Percentiles rank a stretch among this genome's conserved stretches.
Evolutionary conservation across 2,888 invertebrate species (phyloP).

Genomic region (Lydus trimaculatus): DNA sequence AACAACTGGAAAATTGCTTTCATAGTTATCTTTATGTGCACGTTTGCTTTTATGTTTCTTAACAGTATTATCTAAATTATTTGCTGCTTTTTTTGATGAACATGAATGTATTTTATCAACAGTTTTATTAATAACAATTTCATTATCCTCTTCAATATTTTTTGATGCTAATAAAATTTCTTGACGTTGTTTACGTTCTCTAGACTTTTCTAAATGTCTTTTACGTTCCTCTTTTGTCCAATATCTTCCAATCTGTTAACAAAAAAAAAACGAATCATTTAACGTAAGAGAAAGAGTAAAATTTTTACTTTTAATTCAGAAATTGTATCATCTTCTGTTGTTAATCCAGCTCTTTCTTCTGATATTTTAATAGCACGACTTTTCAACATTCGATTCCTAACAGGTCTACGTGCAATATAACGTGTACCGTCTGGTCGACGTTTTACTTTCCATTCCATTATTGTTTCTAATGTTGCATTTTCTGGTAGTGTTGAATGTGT

Average conservation of each 20-base stretch:
- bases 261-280: background rate
- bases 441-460: constrained; percentile 80
- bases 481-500: constrained; percentile 33
- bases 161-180: constrained; percentile 49
- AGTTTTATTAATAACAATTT: constrained; percentile 38
- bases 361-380: constrained; percentile 72
- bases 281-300: background rate
- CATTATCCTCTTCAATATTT: constrained; percentile 48
- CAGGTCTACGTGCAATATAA: constrained; percentile 77
- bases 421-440: constrained; percentile 77
- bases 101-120: constrained; percentile 47
- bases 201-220: constrained; percentile 73
- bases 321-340: constrained; percentile 79
- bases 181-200: constrained; percentile 67
- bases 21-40: constrained; percentile 58
- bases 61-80: constrained; percentile 59
- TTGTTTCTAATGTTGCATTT: constrained; percentile 51
- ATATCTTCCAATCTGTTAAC: constrained; percentile 66
- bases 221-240: constrained; percentile 81
- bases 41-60: constrained; percentile 61
- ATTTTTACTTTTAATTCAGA: constrained; percentile 73
- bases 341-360: constrained; percentile 70
- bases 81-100: constrained; percentile 56
- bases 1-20: constrained; percentile 66
- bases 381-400: constrained; percentile 70